Percentiles rank a stretch among this genome's conserved stretches.
These are phyloP conservation scores for Clytia hemisphaerica DNA, from an alignment of 30 jellyfish, hydroid and myxozoan species.

Conservation along the genomic window DNA sequence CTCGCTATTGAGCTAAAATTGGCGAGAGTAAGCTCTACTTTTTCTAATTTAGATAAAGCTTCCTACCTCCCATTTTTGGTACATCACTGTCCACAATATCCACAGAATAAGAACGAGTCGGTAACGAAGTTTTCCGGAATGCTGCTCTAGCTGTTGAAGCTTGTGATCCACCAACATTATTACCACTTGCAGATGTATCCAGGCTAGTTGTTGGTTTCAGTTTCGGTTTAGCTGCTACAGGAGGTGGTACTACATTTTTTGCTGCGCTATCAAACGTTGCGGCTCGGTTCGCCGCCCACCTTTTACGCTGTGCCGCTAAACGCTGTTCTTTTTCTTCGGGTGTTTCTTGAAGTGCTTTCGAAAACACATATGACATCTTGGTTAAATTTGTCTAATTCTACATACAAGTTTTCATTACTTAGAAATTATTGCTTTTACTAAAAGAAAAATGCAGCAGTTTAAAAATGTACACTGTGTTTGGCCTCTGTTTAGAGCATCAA, in stretches of 20 bases:
- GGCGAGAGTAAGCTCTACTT: no score
- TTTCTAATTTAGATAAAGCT: no score
- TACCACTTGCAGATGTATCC: neutral
- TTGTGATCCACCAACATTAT: neutral
- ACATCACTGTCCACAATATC: slow-evolving; percentile 5
- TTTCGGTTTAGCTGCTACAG: slow-evolving; percentile 35
- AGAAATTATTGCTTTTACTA: no score
- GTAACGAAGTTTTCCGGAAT: slow-evolving; percentile 13
- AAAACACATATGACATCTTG: slow-evolving; percentile 30
- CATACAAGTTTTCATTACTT: no score
- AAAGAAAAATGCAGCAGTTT: no score
- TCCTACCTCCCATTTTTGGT: slow-evolving; percentile 46
- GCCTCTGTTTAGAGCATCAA: no score
- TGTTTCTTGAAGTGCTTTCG: slow-evolving; percentile 14
- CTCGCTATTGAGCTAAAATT: no score
- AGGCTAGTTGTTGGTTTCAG: neutral
- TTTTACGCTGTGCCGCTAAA: slow-evolving; percentile 25
- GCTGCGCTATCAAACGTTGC: neutral
- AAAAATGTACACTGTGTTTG: no score
- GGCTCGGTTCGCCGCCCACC: slow-evolving; percentile 6
- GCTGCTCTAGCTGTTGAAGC: neutral
- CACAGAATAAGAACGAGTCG: slow-evolving; percentile 11
- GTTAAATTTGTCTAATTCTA: no score
- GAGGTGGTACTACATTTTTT: slow-evolving; percentile 9
- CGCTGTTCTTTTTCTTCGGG: slow-evolving; percentile 1